Percentiles rank a stretch among this genome's conserved stretches.
Evolutionary conservation across 2,113 vertebrate species (phyloP).

Genomic region (Ariopsis seemanni): DNA sequence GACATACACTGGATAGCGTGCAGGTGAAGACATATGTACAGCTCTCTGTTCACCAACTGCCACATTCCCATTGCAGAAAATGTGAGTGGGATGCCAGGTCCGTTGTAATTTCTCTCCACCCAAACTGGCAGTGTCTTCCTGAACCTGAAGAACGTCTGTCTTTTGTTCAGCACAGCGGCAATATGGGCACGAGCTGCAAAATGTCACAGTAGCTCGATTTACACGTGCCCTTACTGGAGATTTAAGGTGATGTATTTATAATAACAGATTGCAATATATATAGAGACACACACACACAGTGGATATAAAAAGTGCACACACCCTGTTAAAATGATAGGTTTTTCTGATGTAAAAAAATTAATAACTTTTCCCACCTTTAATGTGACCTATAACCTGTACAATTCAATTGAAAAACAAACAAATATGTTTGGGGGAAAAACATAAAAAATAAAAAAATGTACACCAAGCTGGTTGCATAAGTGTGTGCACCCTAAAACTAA

Average conservation of each 20-base stretch:
- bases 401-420: too few species aligned
- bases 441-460: too few species aligned
- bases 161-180: not conserved
- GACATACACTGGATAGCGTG: constrained; percentile 57
- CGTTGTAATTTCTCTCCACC: not conserved
- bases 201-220: constrained; percentile 19
- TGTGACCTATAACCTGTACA: too few species aligned
- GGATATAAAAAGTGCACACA: too few species aligned
- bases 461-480: too few species aligned
- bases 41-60: constrained; percentile 16
- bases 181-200: not conserved
- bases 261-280: too few species aligned
- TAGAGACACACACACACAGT: too few species aligned
- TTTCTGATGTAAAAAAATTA: too few species aligned
- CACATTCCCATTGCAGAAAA: constrained; percentile 17
- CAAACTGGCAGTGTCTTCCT: not conserved
- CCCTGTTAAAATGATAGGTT: too few species aligned
- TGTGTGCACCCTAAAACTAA: too few species aligned
- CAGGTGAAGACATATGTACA: constrained; percentile 60
- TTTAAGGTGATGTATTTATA: constrained; percentile 42
- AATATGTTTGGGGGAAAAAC: too few species aligned
- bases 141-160: constrained; percentile 23
- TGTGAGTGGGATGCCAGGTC: constrained; percentile 12
- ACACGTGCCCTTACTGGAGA: constrained; percentile 24
- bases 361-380: too few species aligned